Conservation (phyloP, 2,797 vertebrate genomes). For the Heteromormyrus szaboi region DNA sequence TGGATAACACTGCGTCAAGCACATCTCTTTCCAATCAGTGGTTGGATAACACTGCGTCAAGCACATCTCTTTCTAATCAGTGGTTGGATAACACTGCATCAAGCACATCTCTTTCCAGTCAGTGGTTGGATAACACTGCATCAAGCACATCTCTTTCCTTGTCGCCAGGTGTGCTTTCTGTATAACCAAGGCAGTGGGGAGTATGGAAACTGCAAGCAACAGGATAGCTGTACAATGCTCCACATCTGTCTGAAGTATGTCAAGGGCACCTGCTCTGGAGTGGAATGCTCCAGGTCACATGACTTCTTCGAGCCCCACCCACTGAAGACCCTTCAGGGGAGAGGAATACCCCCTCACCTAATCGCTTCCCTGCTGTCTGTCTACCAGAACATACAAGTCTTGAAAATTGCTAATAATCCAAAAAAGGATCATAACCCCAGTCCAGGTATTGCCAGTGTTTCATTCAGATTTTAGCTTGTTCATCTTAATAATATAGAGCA, state of each 20-base stretch:
- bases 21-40: neutral
- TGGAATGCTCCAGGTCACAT: conserved; percentile 43
- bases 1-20: no score
- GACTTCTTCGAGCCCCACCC: conserved; percentile 52
- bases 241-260: conserved; percentile 57
- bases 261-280: conserved; percentile 30
- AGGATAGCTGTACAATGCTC: conserved; percentile 42
- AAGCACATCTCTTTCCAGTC: neutral
- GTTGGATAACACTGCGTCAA: no score
- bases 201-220: conserved; percentile 43
- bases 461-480: neutral
- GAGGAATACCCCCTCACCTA: conserved; percentile 36
- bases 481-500: neutral
- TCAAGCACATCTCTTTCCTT: neutral
- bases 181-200: conserved; percentile 57
- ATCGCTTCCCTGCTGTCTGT: conserved; percentile 34
- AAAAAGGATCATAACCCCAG: neutral
- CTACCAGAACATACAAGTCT: conserved; percentile 47
- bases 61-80: neutral
- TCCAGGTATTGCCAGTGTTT: neutral
- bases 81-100: neutral
- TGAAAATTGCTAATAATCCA: conserved; percentile 24
- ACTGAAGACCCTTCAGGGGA: conserved; percentile 33
- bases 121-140: neutral
- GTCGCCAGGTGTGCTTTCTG: conserved; percentile 46